Percentiles rank a stretch among this genome's conserved stretches.
phyloP scores from a whole-genome alignment of 2,888 invertebrate species.

The Nomada fabriciana region DNA sequence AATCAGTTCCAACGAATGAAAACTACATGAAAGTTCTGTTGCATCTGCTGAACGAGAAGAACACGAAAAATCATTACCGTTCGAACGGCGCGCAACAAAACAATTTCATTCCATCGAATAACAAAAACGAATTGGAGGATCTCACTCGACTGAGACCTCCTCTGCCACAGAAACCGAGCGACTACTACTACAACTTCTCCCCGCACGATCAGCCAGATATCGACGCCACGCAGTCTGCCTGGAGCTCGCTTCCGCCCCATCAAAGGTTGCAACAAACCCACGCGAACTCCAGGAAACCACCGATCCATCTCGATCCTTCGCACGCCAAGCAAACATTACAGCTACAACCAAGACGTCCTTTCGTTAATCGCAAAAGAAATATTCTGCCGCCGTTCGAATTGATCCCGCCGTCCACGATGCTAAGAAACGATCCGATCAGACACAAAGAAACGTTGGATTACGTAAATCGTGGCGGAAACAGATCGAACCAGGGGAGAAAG shows the following conservation, averaged over 20 bases:
- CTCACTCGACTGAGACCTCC: slow-evolving; percentile 65
- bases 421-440: slow-evolving; percentile 1
- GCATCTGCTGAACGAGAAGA: slow-evolving; percentile 47
- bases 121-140: slow-evolving; percentile 37
- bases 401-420: slow-evolving; percentile 11
- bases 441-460: slow-evolving; percentile 31
- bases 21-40: slow-evolving; percentile 58
- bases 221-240: not conserved
- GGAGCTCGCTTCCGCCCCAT: not conserved
- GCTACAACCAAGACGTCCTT: not conserved
- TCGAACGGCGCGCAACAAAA: slow-evolving; percentile 1
- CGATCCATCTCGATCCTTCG: not conserved
- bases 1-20: not conserved
- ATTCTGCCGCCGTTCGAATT: slow-evolving; percentile 11
- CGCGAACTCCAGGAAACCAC: not conserved
- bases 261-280: not conserved
- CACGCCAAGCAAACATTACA: not conserved
- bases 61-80: not conserved
- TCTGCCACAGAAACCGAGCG: slow-evolving; percentile 31
- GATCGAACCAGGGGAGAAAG: slow-evolving; percentile 15
- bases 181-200: slow-evolving; percentile 61
- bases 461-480: slow-evolving; percentile 2
- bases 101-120: not conserved
- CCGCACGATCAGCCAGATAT: slow-evolving; percentile 1
- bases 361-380: slow-evolving; percentile 10